Percentiles rank a stretch among this genome's conserved stretches.
These are phyloP conservation scores for Xestia rhomboidea DNA, from an alignment of 2,888 invertebrate species.

Conservation along the genomic window DNA sequence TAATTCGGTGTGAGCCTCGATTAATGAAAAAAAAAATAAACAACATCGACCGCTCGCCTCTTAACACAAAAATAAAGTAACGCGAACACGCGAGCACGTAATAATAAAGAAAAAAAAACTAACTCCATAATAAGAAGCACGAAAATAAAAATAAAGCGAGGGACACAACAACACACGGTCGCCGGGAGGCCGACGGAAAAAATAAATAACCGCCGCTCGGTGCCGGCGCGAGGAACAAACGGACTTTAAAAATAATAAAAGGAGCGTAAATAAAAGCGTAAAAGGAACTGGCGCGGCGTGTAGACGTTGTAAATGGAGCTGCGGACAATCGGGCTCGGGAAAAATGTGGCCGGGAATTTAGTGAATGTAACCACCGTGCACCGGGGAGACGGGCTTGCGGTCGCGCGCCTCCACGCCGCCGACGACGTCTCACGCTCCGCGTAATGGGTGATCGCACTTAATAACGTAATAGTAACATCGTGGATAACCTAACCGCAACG, in stretches of 20 bases:
- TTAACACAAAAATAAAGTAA: slow-evolving; percentile 90
- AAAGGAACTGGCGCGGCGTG: slow-evolving; percentile 90
- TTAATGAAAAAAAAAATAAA: slow-evolving; percentile 84
- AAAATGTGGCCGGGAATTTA: slow-evolving; percentile 89
- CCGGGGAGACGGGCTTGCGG: slow-evolving; percentile 83
- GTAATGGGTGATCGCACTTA: slow-evolving; percentile 84
- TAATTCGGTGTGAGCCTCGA: slow-evolving; percentile 89
- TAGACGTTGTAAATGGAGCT: slow-evolving; percentile 90
- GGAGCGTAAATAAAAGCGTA: slow-evolving; percentile 91
- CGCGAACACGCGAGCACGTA: slow-evolving; percentile 89
- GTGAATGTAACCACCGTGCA: slow-evolving; percentile 87
- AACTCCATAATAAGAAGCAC: slow-evolving; percentile 90
- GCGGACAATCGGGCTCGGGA: slow-evolving; percentile 89
- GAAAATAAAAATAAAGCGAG: slow-evolving; percentile 90
- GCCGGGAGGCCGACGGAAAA: slow-evolving; percentile 90
- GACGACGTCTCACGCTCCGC: slow-evolving; percentile 74
- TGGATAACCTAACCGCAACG: slow-evolving; percentile 78
- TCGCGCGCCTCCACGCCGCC: slow-evolving; percentile 78
- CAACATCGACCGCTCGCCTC: slow-evolving; percentile 85
- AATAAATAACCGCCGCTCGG: slow-evolving; percentile 89
- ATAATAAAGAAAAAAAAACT: slow-evolving; percentile 86
- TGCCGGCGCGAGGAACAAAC: slow-evolving; percentile 90
- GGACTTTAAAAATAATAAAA: slow-evolving; percentile 91
- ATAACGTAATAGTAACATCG: slow-evolving; percentile 82
- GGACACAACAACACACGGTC: slow-evolving; percentile 90